Conservation (phyloP, 2,797 vertebrate species). For the Pseudotriccus pelzelni region DNA sequence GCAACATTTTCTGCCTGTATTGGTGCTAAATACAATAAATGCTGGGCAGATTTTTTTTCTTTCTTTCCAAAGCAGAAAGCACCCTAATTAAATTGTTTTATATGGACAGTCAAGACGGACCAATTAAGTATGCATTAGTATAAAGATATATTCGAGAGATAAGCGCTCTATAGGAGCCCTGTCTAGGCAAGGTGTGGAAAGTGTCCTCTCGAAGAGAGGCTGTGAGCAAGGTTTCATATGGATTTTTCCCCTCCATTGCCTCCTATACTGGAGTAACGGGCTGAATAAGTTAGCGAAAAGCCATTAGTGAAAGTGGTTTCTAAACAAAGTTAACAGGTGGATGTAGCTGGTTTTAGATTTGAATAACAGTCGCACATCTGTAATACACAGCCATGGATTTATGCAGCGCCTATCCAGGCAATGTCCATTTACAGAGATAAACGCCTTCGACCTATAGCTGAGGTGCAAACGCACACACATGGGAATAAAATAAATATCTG, state of each 20-base stretch:
- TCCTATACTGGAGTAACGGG: slow-evolving; percentile 42
- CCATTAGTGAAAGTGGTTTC: slow-evolving; percentile 68
- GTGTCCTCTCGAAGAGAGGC: slow-evolving; percentile 29
- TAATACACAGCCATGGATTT: neutral
- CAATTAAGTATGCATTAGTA: slow-evolving; percentile 81
- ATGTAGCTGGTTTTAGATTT: slow-evolving; percentile 35
- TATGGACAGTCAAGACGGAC: slow-evolving; percentile 78
- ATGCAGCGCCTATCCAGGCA: neutral
- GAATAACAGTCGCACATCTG: slow-evolving; percentile 13
- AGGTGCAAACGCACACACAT: neutral
- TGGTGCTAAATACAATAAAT: slow-evolving; percentile 84
- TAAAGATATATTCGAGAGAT: slow-evolving; percentile 78
- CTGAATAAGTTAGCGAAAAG: slow-evolving; percentile 65
- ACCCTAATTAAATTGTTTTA: slow-evolving; percentile 85
- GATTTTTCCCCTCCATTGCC: slow-evolving; percentile 54
- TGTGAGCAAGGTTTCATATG: slow-evolving; percentile 49
- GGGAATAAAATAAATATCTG: neutral
- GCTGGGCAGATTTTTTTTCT: slow-evolving; percentile 74
- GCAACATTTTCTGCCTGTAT: slow-evolving; percentile 86
- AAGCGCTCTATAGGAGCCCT: slow-evolving; percentile 63
- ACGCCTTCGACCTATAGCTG: neutral
- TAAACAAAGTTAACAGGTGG: slow-evolving; percentile 72
- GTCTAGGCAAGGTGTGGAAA: slow-evolving; percentile 65
- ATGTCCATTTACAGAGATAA: neutral
- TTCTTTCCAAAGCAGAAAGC: slow-evolving; percentile 75